Evolutionary conservation across 1,140 invertebrate species (phyloP), one percentile per base, ranked within the genome.

Genomic region (Drosophila suzukii): DNA sequence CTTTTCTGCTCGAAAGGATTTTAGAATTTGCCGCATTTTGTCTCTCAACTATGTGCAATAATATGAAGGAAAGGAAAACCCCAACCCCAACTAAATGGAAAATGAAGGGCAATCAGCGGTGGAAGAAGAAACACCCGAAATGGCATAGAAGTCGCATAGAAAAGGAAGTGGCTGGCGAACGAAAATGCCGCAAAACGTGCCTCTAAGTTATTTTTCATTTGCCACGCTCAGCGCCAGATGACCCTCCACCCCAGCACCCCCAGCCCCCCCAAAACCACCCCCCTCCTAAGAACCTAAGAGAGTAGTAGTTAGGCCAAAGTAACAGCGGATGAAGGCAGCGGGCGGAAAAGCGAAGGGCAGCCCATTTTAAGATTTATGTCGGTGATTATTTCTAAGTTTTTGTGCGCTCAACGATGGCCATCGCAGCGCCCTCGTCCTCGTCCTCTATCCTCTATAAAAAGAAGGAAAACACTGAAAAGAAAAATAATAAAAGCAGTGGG

Each of bases 321-420:
- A 73, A 30, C 34, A 30, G 36, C 15, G 20, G 47, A 36, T 11
- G 15, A 30, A 8, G 41, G 50, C 13, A 44, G 15, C 30, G 49
- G 32, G 38, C 46, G 11, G 50, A 20, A n/a, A 36, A 36, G 68
- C 67, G 24, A 34, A 38, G 39, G 53, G 68, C 56, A 80, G 78
- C 70, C 63, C 70, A 83, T 91, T 91, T 91, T 85, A 84, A 91
- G 90, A 91, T 91, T 91, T 91, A 91, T 91, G 82, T 91, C 72
- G 90, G 90, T 90, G 90, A 91, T 91, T 91, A 91, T 91, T 91
- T 91, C 90, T 91, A 91, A 88, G 84, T 89, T 89, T 88, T 89
- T 89, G 80, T 88, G 77, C 85, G 80, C 84, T 80, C 71, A 84
- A 83, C 72, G 74, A 76, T 72, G 75, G 59, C 61, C 78, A 59